Evolutionary conservation across 2,113 vertebrate genomes (phyloP).

Genomic region (Tiliqua scincoides): DNA sequence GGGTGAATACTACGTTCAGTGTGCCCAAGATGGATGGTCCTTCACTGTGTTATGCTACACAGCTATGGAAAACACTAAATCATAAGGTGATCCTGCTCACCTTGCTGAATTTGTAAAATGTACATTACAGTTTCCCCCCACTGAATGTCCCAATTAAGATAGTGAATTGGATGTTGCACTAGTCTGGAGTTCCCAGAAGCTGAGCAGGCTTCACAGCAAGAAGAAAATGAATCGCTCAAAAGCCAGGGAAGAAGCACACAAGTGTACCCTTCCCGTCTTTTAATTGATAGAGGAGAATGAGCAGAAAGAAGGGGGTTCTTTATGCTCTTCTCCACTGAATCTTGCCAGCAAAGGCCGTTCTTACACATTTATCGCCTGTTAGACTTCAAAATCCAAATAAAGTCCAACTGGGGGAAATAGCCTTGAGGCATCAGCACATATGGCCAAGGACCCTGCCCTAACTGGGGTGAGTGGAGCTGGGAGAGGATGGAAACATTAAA

Average conservation of each 20-base stretch:
- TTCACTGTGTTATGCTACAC: background rate
- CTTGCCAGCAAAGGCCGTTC: background rate
- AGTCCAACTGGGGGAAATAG: too few relatives aligned
- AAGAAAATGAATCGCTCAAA: slow-evolving; percentile 2
- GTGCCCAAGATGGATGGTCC: slow-evolving; percentile 37
- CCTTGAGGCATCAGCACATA: too few relatives aligned
- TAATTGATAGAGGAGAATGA: background rate
- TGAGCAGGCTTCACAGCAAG: background rate
- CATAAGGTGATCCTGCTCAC: slow-evolving; percentile 48
- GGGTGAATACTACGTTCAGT: background rate
- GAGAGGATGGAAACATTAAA: too few relatives aligned
- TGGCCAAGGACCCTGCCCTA: too few relatives aligned
- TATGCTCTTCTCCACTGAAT: background rate
- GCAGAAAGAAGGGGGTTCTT: too few relatives aligned
- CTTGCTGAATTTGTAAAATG: slow-evolving; percentile 47
- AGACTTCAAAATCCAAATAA: too few relatives aligned
- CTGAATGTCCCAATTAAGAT: slow-evolving; percentile 51
- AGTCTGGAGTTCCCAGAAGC: slow-evolving; percentile 25
- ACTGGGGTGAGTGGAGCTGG: too few relatives aligned
- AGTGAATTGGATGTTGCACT: background rate
- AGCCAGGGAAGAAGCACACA: background rate
- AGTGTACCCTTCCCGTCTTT: background rate
- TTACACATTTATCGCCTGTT: too few relatives aligned
- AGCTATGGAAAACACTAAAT: slow-evolving; percentile 48
- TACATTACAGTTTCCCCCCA: slow-evolving; percentile 23